Base-by-base conservation (phyloP, 2,113 vertebrate genomes). In the Salvelinus alpinus region DNA sequence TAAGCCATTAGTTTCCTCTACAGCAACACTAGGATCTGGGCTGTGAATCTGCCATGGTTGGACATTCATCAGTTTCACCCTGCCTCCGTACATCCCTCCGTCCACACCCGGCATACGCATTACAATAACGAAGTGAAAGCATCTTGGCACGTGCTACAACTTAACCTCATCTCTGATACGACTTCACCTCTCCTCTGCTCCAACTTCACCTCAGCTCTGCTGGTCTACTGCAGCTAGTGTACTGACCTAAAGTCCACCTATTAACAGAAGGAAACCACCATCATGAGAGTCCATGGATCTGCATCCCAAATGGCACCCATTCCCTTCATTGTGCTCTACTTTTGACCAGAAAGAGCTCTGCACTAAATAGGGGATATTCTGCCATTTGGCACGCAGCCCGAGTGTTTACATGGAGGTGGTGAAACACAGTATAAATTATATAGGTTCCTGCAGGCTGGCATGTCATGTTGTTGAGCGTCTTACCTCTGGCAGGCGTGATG, bases 11-110 rank as follows among this genome's bases (percentile, higher is more conserved):
- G 93, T 94, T 94, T 94, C 93, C 92, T 93, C 88, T 84, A 78
- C 95, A 96, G 95, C 95, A 94, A 94, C 94, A 89, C 89, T 75
- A 87, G 91, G 93, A 94, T 94, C 89, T 81, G 93, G 94, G 93
- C 94, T 95, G 95, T 96, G 95, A 96, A 95, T 95, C 94, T 95
- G 94, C 94, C 94, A 93, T 83, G 80, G 73, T 82, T 74, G 20
- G 83, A 91, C 95, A 96, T 96, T 94, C 95, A 96, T 96, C 95
- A 96, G 94, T 64, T 81, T 80, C 75, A 73, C 31, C 31, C 31
- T 34, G 6, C 31, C 4, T 31, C 29, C 2, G 29, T 31, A 83
- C 47, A 89, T 86, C 91, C 93, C 75, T 80, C 91, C 27, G 60
- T 67, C 71, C 74, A 70, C 75, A 74, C 75, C n/a, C 70, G 66